These are phyloP conservation scores for Alligator mississippiensis DNA, from an alignment of 2,113 vertebrate species.

Conservation along the genomic window DNA sequence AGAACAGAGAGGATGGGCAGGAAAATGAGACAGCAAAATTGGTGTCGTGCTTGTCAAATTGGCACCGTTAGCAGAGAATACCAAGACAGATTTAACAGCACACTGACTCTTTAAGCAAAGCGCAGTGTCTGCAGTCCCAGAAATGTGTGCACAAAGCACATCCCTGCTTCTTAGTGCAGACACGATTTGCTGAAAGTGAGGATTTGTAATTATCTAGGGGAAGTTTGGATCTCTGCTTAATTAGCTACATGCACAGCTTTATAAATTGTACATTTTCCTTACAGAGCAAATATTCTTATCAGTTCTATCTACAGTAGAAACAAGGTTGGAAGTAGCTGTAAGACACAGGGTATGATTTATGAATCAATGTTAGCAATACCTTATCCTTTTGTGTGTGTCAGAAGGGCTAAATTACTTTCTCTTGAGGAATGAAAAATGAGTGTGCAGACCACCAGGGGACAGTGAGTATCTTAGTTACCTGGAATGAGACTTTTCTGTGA, in stretches of 20 bases:
- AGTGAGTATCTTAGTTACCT: constrained; percentile 19
- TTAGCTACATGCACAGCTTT: constrained; percentile 11
- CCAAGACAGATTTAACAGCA: constrained; percentile 26
- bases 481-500: constrained; percentile 36
- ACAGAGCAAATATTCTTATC: constrained; percentile 17
- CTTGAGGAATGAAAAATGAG: constrained; percentile 1
- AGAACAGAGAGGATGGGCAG: constrained; percentile 29
- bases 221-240: constrained; percentile 42
- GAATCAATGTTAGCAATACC: not conserved
- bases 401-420: not conserved
- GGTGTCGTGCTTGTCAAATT: constrained; percentile 26
- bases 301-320: constrained; percentile 9
- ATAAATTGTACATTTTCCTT: constrained; percentile 18
- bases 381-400: not conserved
- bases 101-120: constrained; percentile 15
- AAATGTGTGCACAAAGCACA: not conserved
- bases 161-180: constrained; percentile 8
- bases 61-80: constrained; percentile 34
- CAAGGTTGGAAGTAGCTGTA: not conserved
- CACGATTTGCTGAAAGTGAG: not conserved
- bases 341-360: not conserved
- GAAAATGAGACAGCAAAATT: not conserved
- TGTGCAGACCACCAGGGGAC: constrained; percentile 40
- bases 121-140: not conserved
- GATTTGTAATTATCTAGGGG: constrained; percentile 13